phyloP scores from a whole-genome alignment of 2,888 invertebrate species.

The Lucinisca nassula region DNA sequence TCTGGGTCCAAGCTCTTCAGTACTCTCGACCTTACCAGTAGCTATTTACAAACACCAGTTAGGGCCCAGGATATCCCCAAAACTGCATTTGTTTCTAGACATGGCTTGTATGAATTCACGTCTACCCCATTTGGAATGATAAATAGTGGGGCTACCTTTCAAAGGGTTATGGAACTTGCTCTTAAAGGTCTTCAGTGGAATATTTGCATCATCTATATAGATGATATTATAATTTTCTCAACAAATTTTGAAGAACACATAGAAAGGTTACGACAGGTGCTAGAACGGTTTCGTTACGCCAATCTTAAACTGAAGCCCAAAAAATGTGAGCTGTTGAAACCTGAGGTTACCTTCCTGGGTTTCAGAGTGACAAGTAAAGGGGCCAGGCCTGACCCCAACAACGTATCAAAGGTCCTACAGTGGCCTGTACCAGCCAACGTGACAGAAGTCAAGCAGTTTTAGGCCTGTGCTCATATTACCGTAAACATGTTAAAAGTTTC shows the following conservation, averaged over 20 bases:
- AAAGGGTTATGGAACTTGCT: too few relatives aligned
- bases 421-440: slow-evolving; percentile 34
- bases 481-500: slow-evolving; percentile 35
- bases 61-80: slow-evolving; percentile 52
- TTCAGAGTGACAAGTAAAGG: slow-evolving; percentile 31
- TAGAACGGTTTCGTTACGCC: slow-evolving; percentile 48
- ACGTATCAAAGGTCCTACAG: slow-evolving; percentile 19
- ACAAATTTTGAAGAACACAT: slow-evolving; percentile 50
- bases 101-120: slow-evolving; percentile 61
- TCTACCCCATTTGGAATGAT: slow-evolving; percentile 58
- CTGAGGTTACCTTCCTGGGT: slow-evolving; percentile 53
- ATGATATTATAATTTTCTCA: slow-evolving; percentile 63
- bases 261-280: slow-evolving; percentile 42
- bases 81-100: slow-evolving; percentile 64
- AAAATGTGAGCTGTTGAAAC: slow-evolving; percentile 55
- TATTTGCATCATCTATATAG: slow-evolving; percentile 59
- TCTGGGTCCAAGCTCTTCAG: slow-evolving; percentile 48
- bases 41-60: slow-evolving; percentile 65
- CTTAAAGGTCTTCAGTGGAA: slow-evolving; percentile 59
- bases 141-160: slow-evolving; percentile 54
- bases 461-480: slow-evolving; percentile 50
- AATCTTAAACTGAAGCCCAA: slow-evolving; percentile 65
- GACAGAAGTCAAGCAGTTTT: slow-evolving; percentile 52
- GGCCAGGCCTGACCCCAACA: slow-evolving; percentile 14
- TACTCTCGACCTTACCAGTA: slow-evolving; percentile 51